A percentile compares a stretch with the other conserved stretches of the same genome.
Evolutionary conservation across 2,113 vertebrate genomes (phyloP).

Genomic region (Hemibagrus wyckioides): DNA sequence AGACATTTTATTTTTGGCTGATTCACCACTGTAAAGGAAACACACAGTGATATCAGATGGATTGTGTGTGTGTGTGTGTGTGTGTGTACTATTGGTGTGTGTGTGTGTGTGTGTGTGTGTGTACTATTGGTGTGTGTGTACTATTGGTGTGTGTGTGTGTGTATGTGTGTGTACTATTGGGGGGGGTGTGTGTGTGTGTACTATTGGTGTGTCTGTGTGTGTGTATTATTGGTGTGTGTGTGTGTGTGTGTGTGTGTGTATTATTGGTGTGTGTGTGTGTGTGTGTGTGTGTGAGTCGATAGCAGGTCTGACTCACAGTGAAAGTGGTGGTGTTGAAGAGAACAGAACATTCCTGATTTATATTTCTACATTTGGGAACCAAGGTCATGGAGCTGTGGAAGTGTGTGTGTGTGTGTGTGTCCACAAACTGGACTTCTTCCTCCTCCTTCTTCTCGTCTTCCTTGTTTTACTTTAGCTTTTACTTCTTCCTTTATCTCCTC

Average conservation of each 20-base stretch:
- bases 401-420: constrained; percentile 38
- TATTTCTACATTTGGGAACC: not conserved
- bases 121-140: not conserved
- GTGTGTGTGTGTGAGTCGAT: not conserved
- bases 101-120: not conserved
- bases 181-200: not conserved
- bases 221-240: not conserved
- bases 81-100: not conserved
- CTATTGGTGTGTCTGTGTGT: not conserved
- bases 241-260: not conserved
- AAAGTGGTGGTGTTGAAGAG: not conserved
- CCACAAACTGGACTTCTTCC: not conserved
- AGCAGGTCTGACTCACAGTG: constrained; percentile 25
- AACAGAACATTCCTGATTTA: constrained; percentile 23
- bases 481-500: not conserved
- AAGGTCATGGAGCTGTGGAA: not conserved
- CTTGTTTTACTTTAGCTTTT: not conserved
- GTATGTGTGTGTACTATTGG: not conserved
- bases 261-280: constrained; percentile 1
- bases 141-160: not conserved
- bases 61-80: not conserved
- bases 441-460: not conserved
- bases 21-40: not conserved
- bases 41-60: not conserved
- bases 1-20: not conserved